Base-by-base conservation (phyloP, 2,113 vertebrate species). In the Embiotoca jacksoni region DNA sequence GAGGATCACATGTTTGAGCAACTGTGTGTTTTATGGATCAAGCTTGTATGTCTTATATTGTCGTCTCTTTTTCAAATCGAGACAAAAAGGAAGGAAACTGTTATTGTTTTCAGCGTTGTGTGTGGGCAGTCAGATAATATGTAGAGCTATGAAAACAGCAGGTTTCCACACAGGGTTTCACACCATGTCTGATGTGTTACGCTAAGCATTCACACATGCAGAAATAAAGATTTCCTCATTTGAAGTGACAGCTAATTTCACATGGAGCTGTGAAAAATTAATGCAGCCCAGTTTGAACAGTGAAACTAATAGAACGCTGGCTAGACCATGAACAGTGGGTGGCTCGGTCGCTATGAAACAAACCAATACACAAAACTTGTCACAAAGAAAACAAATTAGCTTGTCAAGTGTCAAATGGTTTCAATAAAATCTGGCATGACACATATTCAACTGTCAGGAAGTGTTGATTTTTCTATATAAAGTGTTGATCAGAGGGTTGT, bases 131-230 rank as follows among this genome's bases (percentile, higher is more conserved):
- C 39, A 31, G 56, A 72, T 59, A 68, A 50, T 68, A 49, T 9
- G 37, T 68, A 49, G 23, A 62, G 62, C 70, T 58, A 37, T 36
- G 50, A 78, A 77, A 79, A 64, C 80, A 72, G 75, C 81, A 83
- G 71, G 72, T 78, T 82, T 72, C 88, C 80, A 82, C 86, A 81
- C 81, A 55, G 59, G n/a, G 49, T 74, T 88, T 90, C 81, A 79
- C 82, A 85, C 80, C 54, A 41, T 5, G 63, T 72, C 69, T 56
- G 58, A 84, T 39, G 85, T 89, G 88, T 87, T 85, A 84, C 78
- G 59, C 74, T 79, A 55, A 74, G 66, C 52, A 56, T 84, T 86
- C 72, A 73, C 85, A 86, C 81, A 59, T 85, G 62, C 66, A 36
- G 54, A 77, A 83, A 81, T 67, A 33, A 78, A 70, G 61, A 82